Conservation (phyloP, 1,140 invertebrate species). For the Panonychus citri region DNA sequence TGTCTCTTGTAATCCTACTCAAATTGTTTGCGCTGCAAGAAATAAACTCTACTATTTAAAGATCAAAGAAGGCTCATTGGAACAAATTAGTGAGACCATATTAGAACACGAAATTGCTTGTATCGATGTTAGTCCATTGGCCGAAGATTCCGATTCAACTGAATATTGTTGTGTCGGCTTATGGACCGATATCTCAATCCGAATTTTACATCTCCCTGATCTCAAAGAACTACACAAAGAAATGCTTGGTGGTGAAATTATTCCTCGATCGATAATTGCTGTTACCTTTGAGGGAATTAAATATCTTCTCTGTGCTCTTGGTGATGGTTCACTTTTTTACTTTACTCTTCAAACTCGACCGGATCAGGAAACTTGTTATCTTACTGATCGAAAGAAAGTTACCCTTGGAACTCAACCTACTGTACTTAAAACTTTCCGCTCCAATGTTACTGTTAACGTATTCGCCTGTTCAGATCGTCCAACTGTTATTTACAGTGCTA, state of each 20-base stretch:
- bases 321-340: slow-evolving; percentile 94
- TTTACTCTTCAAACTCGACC: slow-evolving; percentile 36
- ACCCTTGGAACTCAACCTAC: slow-evolving; percentile 93
- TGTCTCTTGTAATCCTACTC: slow-evolving; percentile 54
- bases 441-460: slow-evolving; percentile 78
- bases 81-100: slow-evolving; percentile 19
- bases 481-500: slow-evolving; percentile 94
- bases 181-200: slow-evolving; percentile 88
- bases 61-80: slow-evolving; percentile 38
- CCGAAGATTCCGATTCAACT: slow-evolving; percentile 26
- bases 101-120: slow-evolving; percentile 88
- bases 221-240: slow-evolving; percentile 34
- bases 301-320: slow-evolving; percentile 73
- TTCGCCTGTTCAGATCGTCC: slow-evolving; percentile 96
- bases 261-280: slow-evolving; percentile 81
- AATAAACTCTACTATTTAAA: slow-evolving; percentile 69
- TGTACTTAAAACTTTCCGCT: slow-evolving; percentile 67
- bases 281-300: slow-evolving; percentile 67
- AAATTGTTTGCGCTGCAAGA: slow-evolving; percentile 69
- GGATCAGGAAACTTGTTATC: slow-evolving; percentile 38
- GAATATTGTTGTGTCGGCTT: slow-evolving; percentile 67
- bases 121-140: slow-evolving; percentile 68
- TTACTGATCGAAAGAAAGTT: slow-evolving; percentile 67
- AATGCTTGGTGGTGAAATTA: slow-evolving; percentile 74
- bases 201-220: slow-evolving; percentile 14